Evolutionary conservation across 2,888 invertebrate species (phyloP).

Genomic region (Caenorhabditis zanzibari): DNA sequence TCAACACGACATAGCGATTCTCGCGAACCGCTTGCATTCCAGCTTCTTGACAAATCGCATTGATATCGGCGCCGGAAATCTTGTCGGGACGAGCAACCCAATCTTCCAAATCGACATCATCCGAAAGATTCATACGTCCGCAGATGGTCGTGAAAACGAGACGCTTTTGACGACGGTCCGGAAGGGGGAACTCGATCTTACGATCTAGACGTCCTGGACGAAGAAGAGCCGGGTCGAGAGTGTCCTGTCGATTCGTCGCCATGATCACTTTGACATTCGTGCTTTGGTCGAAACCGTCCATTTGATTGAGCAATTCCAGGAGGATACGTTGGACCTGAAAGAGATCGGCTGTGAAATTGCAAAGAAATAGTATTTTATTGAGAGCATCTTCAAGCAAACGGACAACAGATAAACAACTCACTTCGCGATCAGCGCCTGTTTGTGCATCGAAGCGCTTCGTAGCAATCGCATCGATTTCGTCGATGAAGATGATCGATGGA

Average conservation of each 20-base stretch:
- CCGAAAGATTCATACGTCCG: constrained; percentile 96
- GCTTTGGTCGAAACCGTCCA: constrained; percentile 99
- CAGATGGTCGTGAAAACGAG: constrained; percentile 98
- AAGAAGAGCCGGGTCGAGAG: constrained; percentile 96
- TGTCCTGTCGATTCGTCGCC: constrained; percentile 98
- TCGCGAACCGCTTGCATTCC: constrained; percentile 99
- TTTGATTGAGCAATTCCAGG: constrained; percentile 96
- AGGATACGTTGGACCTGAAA: constrained; percentile 95
- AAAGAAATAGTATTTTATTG: not conserved
- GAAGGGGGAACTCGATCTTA: constrained; percentile 98
- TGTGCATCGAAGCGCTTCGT: constrained; percentile 89
- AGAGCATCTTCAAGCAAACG: not conserved
- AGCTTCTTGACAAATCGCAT: constrained; percentile 99
- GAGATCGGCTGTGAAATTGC: not conserved
- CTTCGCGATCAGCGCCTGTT: constrained; percentile 83
- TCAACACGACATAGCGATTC: constrained; percentile 98
- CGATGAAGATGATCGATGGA: constrained; percentile 99
- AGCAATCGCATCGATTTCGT: constrained; percentile 99
- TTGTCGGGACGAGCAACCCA: constrained; percentile 98
- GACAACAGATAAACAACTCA: not conserved
- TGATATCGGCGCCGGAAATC: constrained; percentile 99
- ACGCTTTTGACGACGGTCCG: constrained; percentile 92
- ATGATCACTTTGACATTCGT: constrained; percentile 98
- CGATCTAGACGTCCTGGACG: constrained; percentile 97
- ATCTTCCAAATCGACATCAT: constrained; percentile 97